Base-by-base conservation (phyloP, 2,113 vertebrate genomes). In the Eulemur macaco region DNA sequence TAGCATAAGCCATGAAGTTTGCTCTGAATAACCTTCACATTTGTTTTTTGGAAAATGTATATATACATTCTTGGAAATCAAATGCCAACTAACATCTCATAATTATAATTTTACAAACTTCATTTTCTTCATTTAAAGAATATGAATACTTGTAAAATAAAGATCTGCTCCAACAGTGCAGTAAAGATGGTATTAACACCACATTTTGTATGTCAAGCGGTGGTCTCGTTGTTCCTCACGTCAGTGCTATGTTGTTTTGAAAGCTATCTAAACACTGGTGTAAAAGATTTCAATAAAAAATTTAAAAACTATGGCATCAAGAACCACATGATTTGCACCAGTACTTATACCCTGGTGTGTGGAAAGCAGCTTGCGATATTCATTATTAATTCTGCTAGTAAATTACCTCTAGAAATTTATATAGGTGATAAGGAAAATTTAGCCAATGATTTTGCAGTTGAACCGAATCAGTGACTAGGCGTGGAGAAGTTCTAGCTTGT, bases 51-150 rank as follows among this genome's bases (percentile, higher is more conserved):
- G 68, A 76, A 96, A 96, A 69, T 83, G 15, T 29, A 63, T 8
- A n/a, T 82, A 63, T 20, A 68, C 25, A 45, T 66, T 96, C 47
- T 94, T 96, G n/a, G 69, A 86, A 95, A 84, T 87, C 81, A 92
- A 90, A 86, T 60, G 69, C 45, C 37, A 89, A 64, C 34, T 47
- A 69, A 81, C 29, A 71, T 93, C 27, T 91, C 60, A 50, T 50
- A 85, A 94, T 42, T 87, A 45, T 69, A 90, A 71, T 63, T 89
- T 52, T 86, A 68, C 34, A 69, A 74, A 81, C 13, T 77, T 78
- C 17, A 76, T 90, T 87, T 88, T 89, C 60, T 77, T 74, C 45
- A 80, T 64, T 89, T 80, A 96, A 71, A 47, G 64, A 91, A 82
- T 23, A 71, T 6, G 8, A 71, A 91, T 8, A 71, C n/a, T 66